phyloP scores from a whole-genome alignment of 1,140 invertebrate species.

The Lordiphosa clarofinis region DNA sequence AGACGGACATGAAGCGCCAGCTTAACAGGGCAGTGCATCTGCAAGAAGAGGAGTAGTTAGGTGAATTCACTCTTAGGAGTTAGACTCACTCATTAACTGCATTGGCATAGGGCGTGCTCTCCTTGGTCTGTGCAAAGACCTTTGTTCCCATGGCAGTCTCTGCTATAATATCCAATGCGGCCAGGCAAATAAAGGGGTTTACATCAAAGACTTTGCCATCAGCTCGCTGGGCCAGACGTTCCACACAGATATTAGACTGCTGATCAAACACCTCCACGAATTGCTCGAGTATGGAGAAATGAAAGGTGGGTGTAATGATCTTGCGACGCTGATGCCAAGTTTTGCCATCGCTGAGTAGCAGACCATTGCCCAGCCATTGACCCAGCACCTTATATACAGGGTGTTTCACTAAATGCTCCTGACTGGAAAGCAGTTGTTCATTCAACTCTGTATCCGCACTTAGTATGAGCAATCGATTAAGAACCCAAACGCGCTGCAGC shows the following conservation, averaged over 20 bases:
- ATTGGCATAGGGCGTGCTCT: slow-evolving; percentile 85
- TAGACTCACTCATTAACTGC: slow-evolving; percentile 84
- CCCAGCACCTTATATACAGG: slow-evolving; percentile 73
- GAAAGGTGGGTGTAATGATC: slow-evolving; percentile 88
- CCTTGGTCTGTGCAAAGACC: slow-evolving; percentile 86
- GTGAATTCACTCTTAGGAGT: neutral
- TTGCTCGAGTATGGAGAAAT: slow-evolving; percentile 88
- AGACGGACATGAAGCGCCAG: slow-evolving; percentile 55
- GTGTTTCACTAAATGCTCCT: slow-evolving; percentile 63
- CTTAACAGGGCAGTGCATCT: slow-evolving; percentile 58
- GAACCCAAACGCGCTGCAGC: slow-evolving; percentile 83
- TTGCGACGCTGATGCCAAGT: slow-evolving; percentile 60
- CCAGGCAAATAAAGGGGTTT: slow-evolving; percentile 42
- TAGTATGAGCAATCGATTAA: slow-evolving; percentile 70
- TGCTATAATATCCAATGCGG: slow-evolving; percentile 79
- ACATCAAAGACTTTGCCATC: slow-evolving; percentile 79
- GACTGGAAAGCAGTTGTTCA: slow-evolving; percentile 53
- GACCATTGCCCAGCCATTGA: slow-evolving; percentile 84
- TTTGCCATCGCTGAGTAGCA: slow-evolving; percentile 81
- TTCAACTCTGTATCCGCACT: slow-evolving; percentile 77
- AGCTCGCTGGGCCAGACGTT: slow-evolving; percentile 82
- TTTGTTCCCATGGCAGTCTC: slow-evolving; percentile 92
- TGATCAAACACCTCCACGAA: slow-evolving; percentile 88
- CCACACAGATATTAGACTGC: slow-evolving; percentile 84
- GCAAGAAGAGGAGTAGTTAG: neutral